These are phyloP conservation scores for Lepidocolaptes lacrymiger DNA, from an alignment of 2,797 vertebrate genomes.

Conservation along the genomic window DNA sequence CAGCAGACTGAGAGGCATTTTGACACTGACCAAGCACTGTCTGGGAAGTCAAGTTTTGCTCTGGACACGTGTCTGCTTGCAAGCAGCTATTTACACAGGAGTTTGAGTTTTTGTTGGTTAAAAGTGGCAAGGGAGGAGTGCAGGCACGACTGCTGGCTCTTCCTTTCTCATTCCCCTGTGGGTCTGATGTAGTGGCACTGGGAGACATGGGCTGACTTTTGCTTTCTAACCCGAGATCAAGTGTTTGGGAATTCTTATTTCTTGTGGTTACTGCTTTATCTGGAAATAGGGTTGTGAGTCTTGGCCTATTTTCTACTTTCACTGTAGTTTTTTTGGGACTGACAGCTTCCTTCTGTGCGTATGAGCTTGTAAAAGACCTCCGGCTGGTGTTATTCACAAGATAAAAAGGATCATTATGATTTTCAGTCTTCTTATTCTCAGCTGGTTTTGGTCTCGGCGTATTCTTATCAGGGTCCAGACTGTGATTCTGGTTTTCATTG, in stretches of 20 bases:
- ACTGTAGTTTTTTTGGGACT: background rate
- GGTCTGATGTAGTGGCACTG: background rate
- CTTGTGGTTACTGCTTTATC: constrained; percentile 30
- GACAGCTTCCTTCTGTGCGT: constrained; percentile 13
- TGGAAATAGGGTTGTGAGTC: constrained; percentile 30
- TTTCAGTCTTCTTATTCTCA: constrained; percentile 15
- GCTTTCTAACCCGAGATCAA: background rate
- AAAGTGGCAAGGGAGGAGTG: background rate
- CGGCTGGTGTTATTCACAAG: background rate
- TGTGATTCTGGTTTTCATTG: constrained; percentile 38
- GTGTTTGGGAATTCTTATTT: constrained; percentile 48
- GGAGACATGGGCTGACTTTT: background rate
- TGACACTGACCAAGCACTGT: background rate
- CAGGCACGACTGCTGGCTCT: background rate
- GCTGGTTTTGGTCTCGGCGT: background rate
- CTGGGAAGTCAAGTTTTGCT: constrained; percentile 13
- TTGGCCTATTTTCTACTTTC: constrained; percentile 33
- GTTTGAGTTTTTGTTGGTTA: constrained; percentile 54
- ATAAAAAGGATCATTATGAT: background rate
- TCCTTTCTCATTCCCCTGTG: background rate
- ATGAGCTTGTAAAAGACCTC: constrained; percentile 20
- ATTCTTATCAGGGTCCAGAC: background rate
- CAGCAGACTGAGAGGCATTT: constrained; percentile 38
- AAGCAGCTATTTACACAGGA: background rate
- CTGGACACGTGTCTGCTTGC: background rate